phyloP scores from a whole-genome alignment of 2,888 invertebrate species.

The Agapostemon virescens region DNA sequence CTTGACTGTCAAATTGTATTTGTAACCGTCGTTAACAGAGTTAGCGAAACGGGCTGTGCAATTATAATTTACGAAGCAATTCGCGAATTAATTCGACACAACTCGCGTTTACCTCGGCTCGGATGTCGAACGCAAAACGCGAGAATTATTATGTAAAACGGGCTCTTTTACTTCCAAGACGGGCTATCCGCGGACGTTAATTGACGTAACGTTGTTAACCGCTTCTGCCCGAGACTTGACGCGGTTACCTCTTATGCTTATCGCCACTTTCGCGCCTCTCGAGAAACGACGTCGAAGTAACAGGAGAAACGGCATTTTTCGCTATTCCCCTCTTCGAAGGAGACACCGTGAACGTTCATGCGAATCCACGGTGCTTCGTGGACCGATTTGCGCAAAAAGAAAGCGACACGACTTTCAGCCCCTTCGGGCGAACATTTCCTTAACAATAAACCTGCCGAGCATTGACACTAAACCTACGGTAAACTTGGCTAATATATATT shows the following conservation, averaged over 20 bases:
- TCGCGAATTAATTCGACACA: too few relatives aligned
- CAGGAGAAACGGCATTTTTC: neutral
- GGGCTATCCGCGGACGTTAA: slow-evolving; percentile 5
- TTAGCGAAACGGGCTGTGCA: too few relatives aligned
- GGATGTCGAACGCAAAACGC: neutral
- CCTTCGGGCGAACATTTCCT: neutral
- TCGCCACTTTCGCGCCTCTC: neutral
- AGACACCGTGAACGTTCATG: neutral
- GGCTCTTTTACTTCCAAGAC: slow-evolving; percentile 21
- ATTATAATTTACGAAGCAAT: too few relatives aligned
- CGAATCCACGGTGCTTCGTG: neutral
- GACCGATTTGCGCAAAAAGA: neutral
- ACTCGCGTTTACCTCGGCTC: neutral
- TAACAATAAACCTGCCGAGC: too few relatives aligned
- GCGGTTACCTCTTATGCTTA: neutral
- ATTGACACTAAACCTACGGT: too few relatives aligned
- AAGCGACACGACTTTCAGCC: neutral
- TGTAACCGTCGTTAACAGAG: too few relatives aligned
- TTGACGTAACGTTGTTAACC: slow-evolving; percentile 19
- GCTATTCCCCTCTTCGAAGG: neutral
- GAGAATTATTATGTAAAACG: slow-evolving; percentile 20
- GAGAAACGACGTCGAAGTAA: neutral
- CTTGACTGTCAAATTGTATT: too few relatives aligned
- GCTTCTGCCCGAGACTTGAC: neutral
- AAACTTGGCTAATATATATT: too few relatives aligned